A percentile compares a stretch with the other conserved stretches of the same genome.
Evolutionary conservation across 2,113 vertebrate genomes (phyloP).

Genomic region (Edolisoma coerulescens): DNA sequence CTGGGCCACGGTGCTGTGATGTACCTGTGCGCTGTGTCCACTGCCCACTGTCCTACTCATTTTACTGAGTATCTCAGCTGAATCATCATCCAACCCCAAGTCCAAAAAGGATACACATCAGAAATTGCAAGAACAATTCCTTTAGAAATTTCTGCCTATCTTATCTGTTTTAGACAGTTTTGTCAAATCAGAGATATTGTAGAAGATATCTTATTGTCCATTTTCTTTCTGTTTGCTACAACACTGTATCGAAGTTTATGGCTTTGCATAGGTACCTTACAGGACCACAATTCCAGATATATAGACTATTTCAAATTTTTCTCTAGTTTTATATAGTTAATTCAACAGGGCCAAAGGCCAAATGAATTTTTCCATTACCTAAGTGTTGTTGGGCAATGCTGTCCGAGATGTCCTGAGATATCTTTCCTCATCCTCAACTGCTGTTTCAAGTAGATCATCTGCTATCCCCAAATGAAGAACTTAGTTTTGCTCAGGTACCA

Average conservation of each 20-base stretch:
- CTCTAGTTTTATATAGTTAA: neutral
- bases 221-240: neutral
- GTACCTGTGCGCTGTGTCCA: neutral
- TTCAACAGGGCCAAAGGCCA: neutral
- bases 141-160: neutral
- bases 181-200: neutral
- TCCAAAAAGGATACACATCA: neutral
- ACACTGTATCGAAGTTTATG: neutral
- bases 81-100: accelerated
- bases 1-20: neutral
- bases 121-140: neutral
- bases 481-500: neutral
- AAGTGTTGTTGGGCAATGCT: neutral
- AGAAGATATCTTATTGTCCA: neutral
- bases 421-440: neutral
- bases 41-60: neutral
- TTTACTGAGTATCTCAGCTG: neutral
- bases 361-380: neutral
- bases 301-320: neutral
- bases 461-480: neutral
- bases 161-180: neutral
- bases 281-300: neutral
- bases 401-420: neutral
- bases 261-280: neutral
- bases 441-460: neutral